A percentile compares a stretch with the other conserved stretches of the same genome.
phyloP scores from a whole-genome alignment of 2,797 vertebrate genomes.

The Urosaurus nigricauda region DNA sequence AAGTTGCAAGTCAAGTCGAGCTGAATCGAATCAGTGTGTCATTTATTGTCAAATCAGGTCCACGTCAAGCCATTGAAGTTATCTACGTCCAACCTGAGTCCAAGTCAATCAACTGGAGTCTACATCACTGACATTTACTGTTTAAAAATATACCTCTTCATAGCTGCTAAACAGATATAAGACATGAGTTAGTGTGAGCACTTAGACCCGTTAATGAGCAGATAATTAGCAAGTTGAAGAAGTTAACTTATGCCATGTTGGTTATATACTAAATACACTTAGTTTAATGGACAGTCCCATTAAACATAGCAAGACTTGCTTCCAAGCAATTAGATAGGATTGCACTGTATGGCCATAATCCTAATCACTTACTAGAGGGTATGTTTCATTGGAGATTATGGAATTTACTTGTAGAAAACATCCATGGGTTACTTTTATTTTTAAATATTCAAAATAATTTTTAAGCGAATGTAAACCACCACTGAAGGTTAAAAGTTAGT shows the following conservation, averaged over 20 bases:
- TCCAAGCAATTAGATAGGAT: not conserved
- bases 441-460: not conserved
- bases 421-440: not conserved
- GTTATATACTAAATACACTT: not conserved
- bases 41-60: too few species aligned
- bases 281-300: not conserved
- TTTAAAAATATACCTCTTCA: too few species aligned
- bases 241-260: too few species aligned
- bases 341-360: not conserved
- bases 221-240: too few species aligned
- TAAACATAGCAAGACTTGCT: not conserved
- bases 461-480: conserved; percentile 24
- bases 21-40: too few species aligned
- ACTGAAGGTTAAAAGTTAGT: conserved; percentile 12
- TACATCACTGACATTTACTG: too few species aligned
- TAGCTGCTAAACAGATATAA: conserved; percentile 27
- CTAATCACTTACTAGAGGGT: not conserved
- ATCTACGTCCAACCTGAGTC: too few species aligned
- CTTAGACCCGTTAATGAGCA: not conserved
- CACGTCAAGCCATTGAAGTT: too few species aligned
- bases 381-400: not conserved
- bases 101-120: too few species aligned
- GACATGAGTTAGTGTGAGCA: not conserved
- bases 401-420: not conserved
- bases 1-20: too few species aligned